phyloP scores from a whole-genome alignment of 2,888 invertebrate species.

The Lottia scabra region DNA sequence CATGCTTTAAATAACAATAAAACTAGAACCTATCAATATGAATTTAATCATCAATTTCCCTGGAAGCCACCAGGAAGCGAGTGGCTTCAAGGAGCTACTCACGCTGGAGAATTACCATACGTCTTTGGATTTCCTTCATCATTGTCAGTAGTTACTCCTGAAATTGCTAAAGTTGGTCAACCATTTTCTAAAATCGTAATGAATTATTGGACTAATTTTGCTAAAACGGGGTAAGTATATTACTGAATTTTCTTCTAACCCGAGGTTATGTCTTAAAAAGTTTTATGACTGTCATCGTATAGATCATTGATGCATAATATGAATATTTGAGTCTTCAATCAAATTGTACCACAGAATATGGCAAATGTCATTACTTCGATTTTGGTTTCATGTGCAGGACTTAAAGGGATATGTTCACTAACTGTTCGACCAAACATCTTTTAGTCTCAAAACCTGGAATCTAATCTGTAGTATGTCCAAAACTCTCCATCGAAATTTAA shows the following conservation, averaged over 20 bases:
- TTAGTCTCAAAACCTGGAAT: too few species aligned
- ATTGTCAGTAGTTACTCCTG: not conserved
- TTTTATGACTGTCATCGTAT: too few species aligned
- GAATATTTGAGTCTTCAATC: too few species aligned
- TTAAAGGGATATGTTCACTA: too few species aligned
- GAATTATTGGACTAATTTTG: slow-evolving; percentile 2
- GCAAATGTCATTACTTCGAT: too few species aligned
- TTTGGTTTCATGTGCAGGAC: too few species aligned
- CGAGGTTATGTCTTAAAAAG: too few species aligned
- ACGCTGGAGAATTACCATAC: not conserved
- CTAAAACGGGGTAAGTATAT: not conserved
- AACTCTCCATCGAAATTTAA: too few species aligned
- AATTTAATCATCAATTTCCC: not conserved
- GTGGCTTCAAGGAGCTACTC: not conserved
- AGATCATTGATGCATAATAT: too few species aligned
- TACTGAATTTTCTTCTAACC: not conserved
- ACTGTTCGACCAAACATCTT: too few species aligned
- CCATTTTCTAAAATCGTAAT: not conserved
- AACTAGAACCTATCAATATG: not conserved
- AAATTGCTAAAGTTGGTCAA: not conserved
- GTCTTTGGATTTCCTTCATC: not conserved
- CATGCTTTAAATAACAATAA: not conserved
- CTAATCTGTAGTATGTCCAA: too few species aligned
- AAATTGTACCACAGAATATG: too few species aligned
- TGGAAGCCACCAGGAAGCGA: not conserved